Evolutionary conservation across 2,113 vertebrate genomes (phyloP).

Genomic region (Puffinus mauretanicus): DNA sequence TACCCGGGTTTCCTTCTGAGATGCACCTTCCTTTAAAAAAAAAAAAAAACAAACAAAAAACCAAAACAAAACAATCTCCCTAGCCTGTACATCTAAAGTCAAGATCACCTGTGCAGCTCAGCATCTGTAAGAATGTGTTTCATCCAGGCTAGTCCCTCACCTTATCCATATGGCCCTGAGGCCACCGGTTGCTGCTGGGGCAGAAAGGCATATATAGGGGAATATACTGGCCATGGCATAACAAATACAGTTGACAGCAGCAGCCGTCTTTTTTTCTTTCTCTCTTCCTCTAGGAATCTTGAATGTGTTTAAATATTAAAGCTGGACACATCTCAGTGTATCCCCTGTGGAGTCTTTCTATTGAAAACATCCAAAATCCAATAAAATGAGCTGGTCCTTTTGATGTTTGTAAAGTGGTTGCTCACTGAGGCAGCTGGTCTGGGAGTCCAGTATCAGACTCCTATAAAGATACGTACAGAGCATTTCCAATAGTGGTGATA

Average conservation of each 20-base stretch:
- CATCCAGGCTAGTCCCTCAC: background rate
- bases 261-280: background rate
- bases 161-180: background rate
- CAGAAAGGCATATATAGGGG: background rate
- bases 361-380: constrained; percentile 28
- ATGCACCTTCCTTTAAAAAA: background rate
- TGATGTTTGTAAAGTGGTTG: constrained; percentile 11
- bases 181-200: background rate
- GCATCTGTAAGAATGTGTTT: background rate
- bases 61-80: background rate
- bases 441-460: background rate
- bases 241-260: background rate
- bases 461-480: background rate
- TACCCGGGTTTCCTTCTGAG: background rate
- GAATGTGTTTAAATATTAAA: constrained; percentile 39
- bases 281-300: background rate
- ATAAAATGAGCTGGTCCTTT: constrained; percentile 25
- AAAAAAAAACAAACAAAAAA: background rate
- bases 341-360: background rate
- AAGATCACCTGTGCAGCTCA: background rate
- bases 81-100: background rate
- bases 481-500: background rate
- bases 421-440: background rate
- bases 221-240: background rate
- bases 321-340: background rate